Base-by-base conservation (phyloP, 2,888 invertebrate species). In the Congeria kusceri region DNA sequence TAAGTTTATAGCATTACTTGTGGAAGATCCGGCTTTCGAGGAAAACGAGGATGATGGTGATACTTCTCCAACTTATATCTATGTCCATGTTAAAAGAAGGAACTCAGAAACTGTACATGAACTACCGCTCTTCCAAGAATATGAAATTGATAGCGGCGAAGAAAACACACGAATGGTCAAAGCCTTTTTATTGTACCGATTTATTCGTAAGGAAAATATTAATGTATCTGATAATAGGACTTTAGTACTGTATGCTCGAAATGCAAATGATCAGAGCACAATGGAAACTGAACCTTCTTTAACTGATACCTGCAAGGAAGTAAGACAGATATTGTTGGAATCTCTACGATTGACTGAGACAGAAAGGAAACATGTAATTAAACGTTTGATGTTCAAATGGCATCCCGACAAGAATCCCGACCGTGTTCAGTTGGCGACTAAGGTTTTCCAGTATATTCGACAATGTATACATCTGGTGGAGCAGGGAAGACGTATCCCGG, bases 1-100 rank as follows among this genome's bases (percentile, higher is more conserved):
- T 18, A 83, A 84, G 32, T 85, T 76, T 71, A 78, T 85, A 11
- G 87, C 83, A 11, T 79, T 64, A 61, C 83, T 83, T 49, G 39
- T 87, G 11, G 75, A 77, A 29, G 87, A 86, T 61, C 83, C 80
- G 1, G 27, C 58, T 11, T 20, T 69, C 9, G 1, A 11, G 20
- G 58, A 67, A 23, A 28, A 58, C 1, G 27, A 44, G 23, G 68
- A 67, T n/a, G 64, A 53, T 11, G 29, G 29, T 1, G 76, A 68
- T 25, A 18, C 20, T 28, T 29, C 13, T 25, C 25, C 62, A 11
- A 70, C 70, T 5, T 70, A 70, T 20, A 70, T 70, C 1, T 70
- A 61, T 70, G 70, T 70, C 1, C 49, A 62, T 11, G 53, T 70
- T 15, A 20, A 20, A 18, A 56, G 39, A 15, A 49, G 56, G 28